phyloP scores from a whole-genome alignment of 2,888 invertebrate species.

The Tineola bisselliella region DNA sequence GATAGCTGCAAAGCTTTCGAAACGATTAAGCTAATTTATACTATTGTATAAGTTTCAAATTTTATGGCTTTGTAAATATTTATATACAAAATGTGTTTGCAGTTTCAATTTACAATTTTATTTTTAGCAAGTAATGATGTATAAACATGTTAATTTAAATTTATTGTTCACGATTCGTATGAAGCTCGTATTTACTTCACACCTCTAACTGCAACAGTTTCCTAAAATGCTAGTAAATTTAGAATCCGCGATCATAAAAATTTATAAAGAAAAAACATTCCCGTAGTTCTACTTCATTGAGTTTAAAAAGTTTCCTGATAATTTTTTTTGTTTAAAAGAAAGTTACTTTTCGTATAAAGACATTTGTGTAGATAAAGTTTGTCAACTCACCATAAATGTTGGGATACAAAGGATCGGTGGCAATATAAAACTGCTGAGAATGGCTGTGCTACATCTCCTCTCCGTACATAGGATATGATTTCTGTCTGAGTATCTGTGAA shows the following conservation, averaged over 20 bases:
- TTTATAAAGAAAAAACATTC: background rate
- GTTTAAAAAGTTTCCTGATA: background rate
- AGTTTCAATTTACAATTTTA: background rate
- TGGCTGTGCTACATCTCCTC: slow-evolving; percentile 78
- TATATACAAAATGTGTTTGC: background rate
- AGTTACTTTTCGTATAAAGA: background rate
- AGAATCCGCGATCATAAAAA: background rate
- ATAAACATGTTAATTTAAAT: background rate
- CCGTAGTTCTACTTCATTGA: background rate
- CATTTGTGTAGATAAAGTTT: background rate
- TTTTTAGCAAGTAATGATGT: background rate
- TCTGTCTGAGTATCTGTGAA: slow-evolving; percentile 77
- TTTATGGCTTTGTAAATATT: background rate
- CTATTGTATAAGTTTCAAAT: background rate
- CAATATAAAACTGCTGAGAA: slow-evolving; percentile 77
- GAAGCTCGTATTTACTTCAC: background rate
- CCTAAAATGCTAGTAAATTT: background rate
- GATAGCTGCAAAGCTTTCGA: too few relatives aligned
- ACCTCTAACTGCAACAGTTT: background rate
- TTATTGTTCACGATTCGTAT: background rate
- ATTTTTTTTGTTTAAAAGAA: background rate
- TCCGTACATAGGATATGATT: slow-evolving; percentile 80
- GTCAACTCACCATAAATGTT: slow-evolving; percentile 72
- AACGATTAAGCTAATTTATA: background rate
- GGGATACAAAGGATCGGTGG: slow-evolving; percentile 86